Evolutionary conservation across 1,140 invertebrate species (phyloP), one percentile per base, ranked within the genome.

Genomic region (Drosophila mauritiana): DNA sequence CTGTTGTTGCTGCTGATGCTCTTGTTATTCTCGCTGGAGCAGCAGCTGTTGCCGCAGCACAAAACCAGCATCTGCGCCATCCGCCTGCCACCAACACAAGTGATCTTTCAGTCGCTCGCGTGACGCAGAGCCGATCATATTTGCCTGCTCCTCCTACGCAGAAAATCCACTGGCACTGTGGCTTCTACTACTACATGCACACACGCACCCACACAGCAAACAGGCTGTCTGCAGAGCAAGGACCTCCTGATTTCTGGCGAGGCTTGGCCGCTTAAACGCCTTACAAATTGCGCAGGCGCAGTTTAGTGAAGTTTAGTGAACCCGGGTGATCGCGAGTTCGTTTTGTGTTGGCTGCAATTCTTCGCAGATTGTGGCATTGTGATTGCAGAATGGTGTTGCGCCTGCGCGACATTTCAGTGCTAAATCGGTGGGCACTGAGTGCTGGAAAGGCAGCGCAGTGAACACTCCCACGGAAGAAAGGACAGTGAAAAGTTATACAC

Each of bases 191-290:
- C 36, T 49, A 46, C 59, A 61, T 31, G 10, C 34, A 51, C 46
- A 48, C 10, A 45, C 10, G 8, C 2, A 10, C 1, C 31, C 31
- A 31, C 31, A 31, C 31, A 31, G 31, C 31, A 10, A 31, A 45
- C n/a, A 51, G 15, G 48, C 27, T 51, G 10, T 10, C 34, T 15
- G 27, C 57, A 17, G 39, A 17, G 31, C 59, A 78, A 88, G 78
- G 78, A 85, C 49, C 27, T 58, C 42, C 43, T 43, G 39, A 68
- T 61, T 73, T 46, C 45, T 27, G 49, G 22, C 67, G 39, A 70
- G 77, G 83, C 82, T 82, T 78, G 82, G 74, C 78, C 40, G 56
- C 65, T 65, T 83, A 79, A 88, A 88, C 59, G 75, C 45, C 59
- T 72, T 69, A 75, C 79, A 88, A 88, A 86, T 82, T 79, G 82